phyloP scores from a whole-genome alignment of 2,797 vertebrate species.

The Coccyzus lansbergi region DNA sequence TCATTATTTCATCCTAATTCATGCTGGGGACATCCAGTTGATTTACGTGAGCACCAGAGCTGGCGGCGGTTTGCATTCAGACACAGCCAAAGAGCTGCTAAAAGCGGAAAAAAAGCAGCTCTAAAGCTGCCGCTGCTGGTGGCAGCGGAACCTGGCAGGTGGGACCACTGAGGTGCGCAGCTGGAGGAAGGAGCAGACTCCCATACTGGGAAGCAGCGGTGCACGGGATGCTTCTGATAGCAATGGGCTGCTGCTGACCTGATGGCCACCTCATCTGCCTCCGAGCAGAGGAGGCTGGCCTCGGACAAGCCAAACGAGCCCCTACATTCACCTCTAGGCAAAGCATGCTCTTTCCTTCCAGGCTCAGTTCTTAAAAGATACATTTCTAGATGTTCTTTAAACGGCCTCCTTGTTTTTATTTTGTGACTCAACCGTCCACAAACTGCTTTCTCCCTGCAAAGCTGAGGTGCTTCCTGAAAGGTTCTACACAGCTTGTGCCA shows the following conservation, averaged over 20 bases:
- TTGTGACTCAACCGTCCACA: fast-evolving
- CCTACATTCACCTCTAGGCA: background rate
- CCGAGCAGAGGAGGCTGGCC: background rate
- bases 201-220: fast-evolving
- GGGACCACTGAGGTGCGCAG: fast-evolving
- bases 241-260: background rate
- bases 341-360: background rate
- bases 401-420: fast-evolving
- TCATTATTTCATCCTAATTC: background rate
- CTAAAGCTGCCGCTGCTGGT: background rate
- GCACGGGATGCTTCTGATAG: background rate
- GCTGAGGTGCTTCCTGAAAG: no score
- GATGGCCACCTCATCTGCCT: fast-evolving
- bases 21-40: background rate
- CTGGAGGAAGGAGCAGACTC: background rate
- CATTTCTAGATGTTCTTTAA: no score
- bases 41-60: background rate
- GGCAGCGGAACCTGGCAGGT: background rate
- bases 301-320: fast-evolving
- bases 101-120: no score
- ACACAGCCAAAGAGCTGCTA: fast-evolving
- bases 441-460: background rate
- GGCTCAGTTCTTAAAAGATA: background rate
- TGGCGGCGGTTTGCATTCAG: background rate
- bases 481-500: background rate